Base-by-base conservation (phyloP, 2,888 invertebrate genomes). In the Boloria euphrosyne region DNA sequence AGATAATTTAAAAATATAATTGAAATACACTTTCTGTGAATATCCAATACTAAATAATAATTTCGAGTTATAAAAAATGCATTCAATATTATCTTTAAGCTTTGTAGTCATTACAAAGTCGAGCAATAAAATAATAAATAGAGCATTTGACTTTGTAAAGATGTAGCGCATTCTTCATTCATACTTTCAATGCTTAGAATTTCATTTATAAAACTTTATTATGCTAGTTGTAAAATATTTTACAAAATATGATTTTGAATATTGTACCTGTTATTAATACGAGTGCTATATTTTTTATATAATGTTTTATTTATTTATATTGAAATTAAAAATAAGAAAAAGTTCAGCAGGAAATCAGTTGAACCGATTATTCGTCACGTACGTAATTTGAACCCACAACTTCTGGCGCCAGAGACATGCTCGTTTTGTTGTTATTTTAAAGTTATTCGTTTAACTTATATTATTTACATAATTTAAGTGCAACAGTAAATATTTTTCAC, bases 321-420 rank as follows among this genome's bases (percentile, higher is more conserved):
- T 38, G 31, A 59, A 14, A 59, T 17, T 14, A 17, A 59, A 59
- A 59, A 59, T 31, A 49, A 16, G 17, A 59, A 59, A 46, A 59
- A 17, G 31, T 49, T 59, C 31, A 59, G 59, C 59, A 59, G 59
- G 49, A 59, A 59, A 59, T 59, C 59, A 59, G 47, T 31, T 49
- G 49, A 49, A 59, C 59, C 59, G 59, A 59, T 49, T 59, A 59
- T 49, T 59, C 59, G 49, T 59, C 59, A 59, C 49, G 59, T 59
- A 59, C 49, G 59, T 59, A 59, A 59, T 49, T 59, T 31, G 59
- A 59, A 59, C 59, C 59, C 59, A 49, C 59, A 16, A 47, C 38
- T 49, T 49, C 49, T 59, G 59, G 59, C 59, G 59, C 59, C 59
- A 59, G 59, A 59, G 31, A 31, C 59, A 59, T 27, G 57, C 49